Conservation (phyloP, 2,113 vertebrate species). For the Colius striatus region DNA sequence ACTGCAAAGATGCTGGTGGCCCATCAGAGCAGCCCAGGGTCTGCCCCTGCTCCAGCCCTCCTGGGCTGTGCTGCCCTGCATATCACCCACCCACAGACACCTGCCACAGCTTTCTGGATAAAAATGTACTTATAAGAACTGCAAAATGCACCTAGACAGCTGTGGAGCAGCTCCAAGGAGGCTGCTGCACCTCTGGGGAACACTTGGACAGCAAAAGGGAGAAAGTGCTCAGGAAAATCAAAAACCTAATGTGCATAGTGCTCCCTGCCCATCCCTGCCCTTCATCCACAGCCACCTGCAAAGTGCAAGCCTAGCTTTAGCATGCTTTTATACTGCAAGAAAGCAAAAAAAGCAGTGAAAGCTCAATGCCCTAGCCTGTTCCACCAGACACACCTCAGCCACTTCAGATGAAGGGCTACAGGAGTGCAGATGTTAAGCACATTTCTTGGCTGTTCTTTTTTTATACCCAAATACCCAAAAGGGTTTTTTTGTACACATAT, state of each 20-base stretch:
- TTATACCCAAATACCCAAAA: background rate
- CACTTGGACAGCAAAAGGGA: background rate
- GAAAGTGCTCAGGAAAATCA: background rate
- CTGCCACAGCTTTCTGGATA: background rate
- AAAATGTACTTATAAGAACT: background rate
- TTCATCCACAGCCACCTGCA: background rate
- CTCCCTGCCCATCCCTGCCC: background rate
- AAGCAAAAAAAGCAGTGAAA: background rate
- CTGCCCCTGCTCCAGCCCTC: background rate
- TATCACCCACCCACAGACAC: background rate
- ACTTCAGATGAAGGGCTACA: background rate
- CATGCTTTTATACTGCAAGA: background rate
- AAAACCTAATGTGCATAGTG: rapidly evolving
- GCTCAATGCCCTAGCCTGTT: background rate
- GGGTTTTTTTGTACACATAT: rapidly evolving
- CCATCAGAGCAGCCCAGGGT: background rate
- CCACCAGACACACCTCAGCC: background rate
- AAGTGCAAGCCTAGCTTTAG: background rate
- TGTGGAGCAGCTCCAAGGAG: background rate
- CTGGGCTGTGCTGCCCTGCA: rapidly evolving
- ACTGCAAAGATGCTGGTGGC: background rate
- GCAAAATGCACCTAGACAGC: background rate
- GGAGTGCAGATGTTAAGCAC: background rate
- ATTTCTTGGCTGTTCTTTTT: background rate
- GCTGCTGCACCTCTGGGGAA: background rate